These are phyloP conservation scores for Pseudotriccus pelzelni DNA, from an alignment of 2,797 vertebrate species.

Conservation along the genomic window DNA sequence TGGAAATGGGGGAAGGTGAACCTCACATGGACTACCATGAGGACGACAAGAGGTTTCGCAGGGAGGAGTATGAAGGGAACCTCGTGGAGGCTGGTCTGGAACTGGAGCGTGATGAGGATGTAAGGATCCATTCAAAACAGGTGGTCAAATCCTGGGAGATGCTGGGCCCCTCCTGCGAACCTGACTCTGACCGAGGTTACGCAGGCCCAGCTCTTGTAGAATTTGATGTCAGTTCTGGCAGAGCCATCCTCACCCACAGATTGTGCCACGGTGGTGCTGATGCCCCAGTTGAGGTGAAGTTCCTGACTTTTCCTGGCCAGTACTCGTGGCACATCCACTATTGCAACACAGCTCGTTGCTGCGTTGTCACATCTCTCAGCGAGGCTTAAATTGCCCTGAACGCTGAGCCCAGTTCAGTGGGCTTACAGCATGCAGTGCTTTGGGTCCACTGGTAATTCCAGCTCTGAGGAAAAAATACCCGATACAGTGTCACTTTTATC, in stretches of 20 bases:
- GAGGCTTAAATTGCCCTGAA: not conserved
- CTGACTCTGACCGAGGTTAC: not conserved
- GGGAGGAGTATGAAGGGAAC: constrained; percentile 92
- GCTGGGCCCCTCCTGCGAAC: not conserved
- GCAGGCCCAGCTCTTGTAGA: not conserved
- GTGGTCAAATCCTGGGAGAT: not conserved
- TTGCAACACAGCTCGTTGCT: not conserved
- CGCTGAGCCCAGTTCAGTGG: not conserved
- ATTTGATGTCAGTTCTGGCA: not conserved
- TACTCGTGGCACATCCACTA: not conserved
- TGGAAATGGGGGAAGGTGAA: constrained; percentile 76
- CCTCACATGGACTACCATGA: constrained; percentile 83
- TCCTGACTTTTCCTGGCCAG: not conserved
- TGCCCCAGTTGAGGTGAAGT: not conserved
- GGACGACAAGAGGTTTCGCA: constrained; percentile 85
- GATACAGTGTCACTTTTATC: not conserved
- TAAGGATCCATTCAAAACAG: constrained; percentile 59
- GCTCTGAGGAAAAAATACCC: not conserved
- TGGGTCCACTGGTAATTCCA: not conserved
- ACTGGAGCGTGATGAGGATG: constrained; percentile 90
- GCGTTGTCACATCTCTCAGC: not conserved
- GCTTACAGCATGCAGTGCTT: not conserved
- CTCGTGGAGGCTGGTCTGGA: constrained; percentile 90
- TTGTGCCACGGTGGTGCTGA: not conserved
- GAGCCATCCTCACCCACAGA: not conserved